Conservation (phyloP, 2,797 vertebrate species). For the Oryzias sinensis region DNA sequence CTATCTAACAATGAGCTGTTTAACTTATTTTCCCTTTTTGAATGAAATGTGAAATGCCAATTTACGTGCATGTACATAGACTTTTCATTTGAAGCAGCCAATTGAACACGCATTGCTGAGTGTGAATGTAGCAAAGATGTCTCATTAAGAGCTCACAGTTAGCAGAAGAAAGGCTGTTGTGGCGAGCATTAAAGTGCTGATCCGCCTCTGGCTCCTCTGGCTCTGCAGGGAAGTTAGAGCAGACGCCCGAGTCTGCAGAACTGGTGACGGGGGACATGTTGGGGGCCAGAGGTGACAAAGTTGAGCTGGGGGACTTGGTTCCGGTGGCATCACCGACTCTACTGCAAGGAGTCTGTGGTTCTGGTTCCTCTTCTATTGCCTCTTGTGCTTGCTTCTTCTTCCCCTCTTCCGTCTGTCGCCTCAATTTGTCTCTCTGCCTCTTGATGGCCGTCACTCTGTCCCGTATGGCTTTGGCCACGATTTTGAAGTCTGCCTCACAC, state of each 20-base stretch:
- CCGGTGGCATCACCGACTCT: constrained; percentile 34
- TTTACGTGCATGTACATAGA: too few species aligned
- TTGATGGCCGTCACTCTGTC: constrained; percentile 90
- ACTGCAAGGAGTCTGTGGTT: constrained; percentile 57
- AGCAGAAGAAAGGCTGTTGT: constrained; percentile 64
- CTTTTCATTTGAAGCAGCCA: too few species aligned
- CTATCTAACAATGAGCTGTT: too few species aligned
- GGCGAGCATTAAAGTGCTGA: constrained; percentile 85
- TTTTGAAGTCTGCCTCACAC: constrained; percentile 92
- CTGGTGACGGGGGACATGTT: constrained; percentile 65
- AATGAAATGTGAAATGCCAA: too few species aligned
- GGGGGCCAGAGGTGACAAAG: constrained; percentile 21
- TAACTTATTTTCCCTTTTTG: too few species aligned
- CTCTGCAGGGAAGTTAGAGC: constrained; percentile 80
- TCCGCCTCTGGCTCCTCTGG: constrained; percentile 92
- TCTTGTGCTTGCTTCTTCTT: constrained; percentile 70
- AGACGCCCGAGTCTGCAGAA: constrained; percentile 80
- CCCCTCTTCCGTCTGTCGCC: constrained; percentile 72
- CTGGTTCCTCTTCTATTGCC: constrained; percentile 77
- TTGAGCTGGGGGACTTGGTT: constrained; percentile 25
- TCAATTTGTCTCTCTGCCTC: constrained; percentile 88
- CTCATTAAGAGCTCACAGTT: constrained; percentile 60
- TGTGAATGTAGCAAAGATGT: background rate
- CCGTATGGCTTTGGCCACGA: constrained; percentile 91
- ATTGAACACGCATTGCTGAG: too few species aligned